These are phyloP conservation scores for Stegodyphus mimosarum DNA, from an alignment of 1,140 invertebrate genomes.

Conservation along the genomic window DNA sequence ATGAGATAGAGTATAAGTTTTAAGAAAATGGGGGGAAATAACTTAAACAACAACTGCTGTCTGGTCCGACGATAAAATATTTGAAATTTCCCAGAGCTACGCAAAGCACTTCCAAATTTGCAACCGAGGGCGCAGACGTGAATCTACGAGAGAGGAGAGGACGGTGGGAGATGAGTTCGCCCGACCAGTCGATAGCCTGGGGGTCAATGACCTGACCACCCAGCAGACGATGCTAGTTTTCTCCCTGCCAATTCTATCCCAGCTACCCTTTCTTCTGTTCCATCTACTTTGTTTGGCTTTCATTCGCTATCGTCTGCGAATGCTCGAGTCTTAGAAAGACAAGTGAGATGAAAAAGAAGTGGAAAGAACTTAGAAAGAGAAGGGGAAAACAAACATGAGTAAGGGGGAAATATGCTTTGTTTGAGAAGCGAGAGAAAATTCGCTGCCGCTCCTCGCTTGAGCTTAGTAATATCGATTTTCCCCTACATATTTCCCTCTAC, in stretches of 20 bases:
- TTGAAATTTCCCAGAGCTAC: neutral
- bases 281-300: no score
- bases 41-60: neutral
- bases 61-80: neutral
- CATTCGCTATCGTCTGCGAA: conserved; percentile 5
- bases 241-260: conserved; percentile 18
- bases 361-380: neutral
- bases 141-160: conserved; percentile 2
- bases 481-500: no score
- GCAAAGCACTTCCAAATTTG: neutral
- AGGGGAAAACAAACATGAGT: neutral
- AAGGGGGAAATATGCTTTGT: conserved; percentile 13
- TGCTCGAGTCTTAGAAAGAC: neutral
- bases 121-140: conserved; percentile 22
- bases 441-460: no score
- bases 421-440: neutral
- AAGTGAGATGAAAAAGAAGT: neutral
- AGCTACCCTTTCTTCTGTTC: no score
- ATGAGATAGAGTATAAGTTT: neutral
- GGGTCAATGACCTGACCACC: conserved; percentile 39
- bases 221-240: conserved; percentile 7
- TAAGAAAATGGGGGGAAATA: neutral
- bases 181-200: conserved; percentile 37
- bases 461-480: no score
- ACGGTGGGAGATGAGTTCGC: no score